A percentile compares a stretch with the other conserved stretches of the same genome.
These are phyloP conservation scores for Phortica magna DNA, from an alignment of 2,888 invertebrate species.

Conservation along the genomic window DNA sequence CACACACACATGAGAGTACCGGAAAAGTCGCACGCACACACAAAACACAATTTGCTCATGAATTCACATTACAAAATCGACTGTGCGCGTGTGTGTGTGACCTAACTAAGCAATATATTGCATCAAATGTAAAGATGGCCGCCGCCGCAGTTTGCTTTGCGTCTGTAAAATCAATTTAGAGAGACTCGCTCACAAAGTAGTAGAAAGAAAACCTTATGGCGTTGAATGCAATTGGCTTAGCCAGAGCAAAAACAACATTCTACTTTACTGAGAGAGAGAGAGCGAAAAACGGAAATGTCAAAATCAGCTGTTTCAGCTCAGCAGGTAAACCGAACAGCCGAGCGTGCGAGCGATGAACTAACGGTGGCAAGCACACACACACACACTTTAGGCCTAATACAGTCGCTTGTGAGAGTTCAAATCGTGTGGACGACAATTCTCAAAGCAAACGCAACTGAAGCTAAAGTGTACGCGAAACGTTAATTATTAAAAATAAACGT, in stretches of 20 bases:
- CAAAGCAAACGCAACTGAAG: not conserved
- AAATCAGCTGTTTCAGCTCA: conserved; percentile 51
- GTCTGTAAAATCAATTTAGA: conserved; percentile 63
- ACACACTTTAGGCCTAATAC: conserved; percentile 44
- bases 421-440: conserved; percentile 52
- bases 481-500: conserved; percentile 32
- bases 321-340: conserved; percentile 56
- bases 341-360: not conserved
- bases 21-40: not conserved
- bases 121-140: conserved; percentile 69
- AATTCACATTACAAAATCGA: not conserved
- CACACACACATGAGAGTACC: too few species aligned
- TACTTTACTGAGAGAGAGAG: not conserved
- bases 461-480: not conserved
- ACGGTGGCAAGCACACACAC: conserved; percentile 18
- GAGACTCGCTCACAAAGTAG: conserved; percentile 46
- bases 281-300: conserved; percentile 45
- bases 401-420: conserved; percentile 73
- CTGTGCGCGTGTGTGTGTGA: not conserved
- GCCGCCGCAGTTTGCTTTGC: conserved; percentile 51
- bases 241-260: conserved; percentile 26
- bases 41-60: not conserved
- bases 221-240: conserved; percentile 70
- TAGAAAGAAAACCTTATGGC: conserved; percentile 42
- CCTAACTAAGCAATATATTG: conserved; percentile 32